Base-by-base conservation (phyloP, 2,888 invertebrate species). In the Alloscopus bannaensis region DNA sequence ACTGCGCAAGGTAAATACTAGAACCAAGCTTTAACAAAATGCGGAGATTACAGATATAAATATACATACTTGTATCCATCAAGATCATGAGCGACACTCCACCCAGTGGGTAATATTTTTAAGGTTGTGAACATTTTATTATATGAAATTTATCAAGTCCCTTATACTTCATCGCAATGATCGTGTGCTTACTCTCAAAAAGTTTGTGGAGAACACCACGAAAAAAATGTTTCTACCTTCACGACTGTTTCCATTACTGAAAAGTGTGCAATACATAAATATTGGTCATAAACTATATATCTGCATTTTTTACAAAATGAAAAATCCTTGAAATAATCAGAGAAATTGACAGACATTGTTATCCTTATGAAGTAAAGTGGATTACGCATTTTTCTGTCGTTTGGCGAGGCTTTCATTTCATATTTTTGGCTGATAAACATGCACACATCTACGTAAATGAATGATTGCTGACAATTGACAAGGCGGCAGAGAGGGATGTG, bases 61-160 rank as follows among this genome's bases (percentile, higher is more conserved):
- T n/a, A n/a, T n/a, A n/a, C n/a, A n/a, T n/a, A n/a, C n/a, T n/a
- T n/a, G n/a, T n/a, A 36, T 36, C 13, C 36, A 13, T 36, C 36
- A 36, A 36, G 36, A 36, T 36, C 36, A 36, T 36, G 36, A 36
- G 13, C 8, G 13, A 36, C 36, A 50, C 50, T 50, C 50, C 50
- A 50, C 50, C 50, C 50, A 50, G 50, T 50, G 13, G 36, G 36
- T n/a, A n/a, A n/a, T n/a, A n/a, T 36, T 36, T 36, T 36, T 36
- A 36, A 36, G 36, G 36, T 36, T 36, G n/a, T n/a, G 36, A 36
- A 36, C 13, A 36, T 36, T 36, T 36, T 8, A 36, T 36, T 8
- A 36, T 36, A 36, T 36, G 13, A 36, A 36, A 36, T 36, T 6
- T 8, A 36, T 36, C 36, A 8, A 6, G 36, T 36, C 6, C 36